A percentile compares a stretch with the other conserved stretches of the same genome.
Conservation (phyloP, 2,888 invertebrate genomes). For the Volucella zonaria region DNA sequence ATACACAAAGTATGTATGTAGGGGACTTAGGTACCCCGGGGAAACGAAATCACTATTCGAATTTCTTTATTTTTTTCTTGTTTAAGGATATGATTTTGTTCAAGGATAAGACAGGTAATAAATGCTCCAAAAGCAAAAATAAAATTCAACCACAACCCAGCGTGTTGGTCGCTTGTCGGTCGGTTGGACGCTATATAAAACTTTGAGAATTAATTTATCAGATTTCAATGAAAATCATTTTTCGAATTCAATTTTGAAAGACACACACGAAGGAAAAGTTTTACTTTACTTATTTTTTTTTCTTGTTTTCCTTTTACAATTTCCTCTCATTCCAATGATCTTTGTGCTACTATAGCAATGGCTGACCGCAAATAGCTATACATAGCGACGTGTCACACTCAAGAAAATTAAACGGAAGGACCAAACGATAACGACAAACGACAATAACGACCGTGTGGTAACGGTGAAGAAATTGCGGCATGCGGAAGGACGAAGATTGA, state of each 20-base stretch:
- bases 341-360: not conserved
- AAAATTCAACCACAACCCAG: not conserved
- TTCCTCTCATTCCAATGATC: not conserved
- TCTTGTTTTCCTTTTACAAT: conserved; percentile 24
- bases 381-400: conserved; percentile 22
- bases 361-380: conserved; percentile 41
- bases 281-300: not conserved
- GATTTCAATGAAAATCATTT: conserved; percentile 60
- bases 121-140: not conserved
- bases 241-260: conserved; percentile 57
- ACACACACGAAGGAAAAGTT: conserved; percentile 20
- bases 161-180: not conserved
- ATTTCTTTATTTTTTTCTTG: not conserved
- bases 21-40: not conserved
- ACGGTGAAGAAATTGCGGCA: not conserved
- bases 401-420: conserved; percentile 63
- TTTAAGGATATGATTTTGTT: not conserved
- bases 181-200: not conserved
- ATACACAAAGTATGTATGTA: too few species aligned
- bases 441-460: conserved; percentile 10
- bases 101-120: not conserved
- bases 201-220: conserved; percentile 38
- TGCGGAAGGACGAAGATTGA: conserved; percentile 30
- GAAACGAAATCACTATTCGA: not conserved
- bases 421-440: conserved; percentile 20